Percentiles rank a stretch among this genome's conserved stretches.
Conservation (phyloP, 2,797 vertebrate species). For the Galagoides demidoff region DNA sequence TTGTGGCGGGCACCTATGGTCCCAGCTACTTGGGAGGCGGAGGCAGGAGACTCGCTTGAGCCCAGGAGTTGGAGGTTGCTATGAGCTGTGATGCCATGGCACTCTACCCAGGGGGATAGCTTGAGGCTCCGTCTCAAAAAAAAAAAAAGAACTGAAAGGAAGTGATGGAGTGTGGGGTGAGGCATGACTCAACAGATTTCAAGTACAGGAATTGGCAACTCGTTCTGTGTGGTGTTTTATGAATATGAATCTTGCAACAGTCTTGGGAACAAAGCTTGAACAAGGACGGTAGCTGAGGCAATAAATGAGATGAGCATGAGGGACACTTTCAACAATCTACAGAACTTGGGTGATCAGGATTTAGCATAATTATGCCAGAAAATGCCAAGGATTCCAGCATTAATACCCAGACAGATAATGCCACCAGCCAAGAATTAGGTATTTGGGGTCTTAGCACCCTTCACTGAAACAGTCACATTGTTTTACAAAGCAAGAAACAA, state of each 20-base stretch:
- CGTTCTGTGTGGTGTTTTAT: slow-evolving; percentile 36
- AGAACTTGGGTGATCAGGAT: slow-evolving; percentile 33
- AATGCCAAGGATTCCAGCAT: slow-evolving; percentile 53
- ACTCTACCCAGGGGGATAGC: too few species aligned
- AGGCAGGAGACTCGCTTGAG: too few species aligned
- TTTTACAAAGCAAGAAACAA: slow-evolving; percentile 46
- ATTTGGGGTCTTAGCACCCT: slow-evolving; percentile 3
- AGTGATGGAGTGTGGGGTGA: background rate
- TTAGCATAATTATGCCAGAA: slow-evolving; percentile 37
- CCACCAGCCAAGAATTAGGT: slow-evolving; percentile 46
- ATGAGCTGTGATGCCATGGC: too few species aligned
- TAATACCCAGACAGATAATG: slow-evolving; percentile 53
- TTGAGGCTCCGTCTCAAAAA: too few species aligned
- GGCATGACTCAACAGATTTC: slow-evolving; percentile 12
- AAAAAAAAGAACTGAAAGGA: background rate
- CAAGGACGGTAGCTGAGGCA: background rate
- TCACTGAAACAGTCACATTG: background rate
- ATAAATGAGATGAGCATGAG: slow-evolving; percentile 18
- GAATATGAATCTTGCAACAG: slow-evolving; percentile 31
- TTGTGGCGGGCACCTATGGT: too few species aligned
- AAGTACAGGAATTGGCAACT: slow-evolving; percentile 31
- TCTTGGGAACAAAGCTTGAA: slow-evolving; percentile 33
- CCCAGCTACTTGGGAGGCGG: too few species aligned
- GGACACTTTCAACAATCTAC: slow-evolving; percentile 48
- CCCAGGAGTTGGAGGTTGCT: too few species aligned